Conservation (phyloP, 2,888 invertebrate genomes). For the Tiphia femorata region DNA sequence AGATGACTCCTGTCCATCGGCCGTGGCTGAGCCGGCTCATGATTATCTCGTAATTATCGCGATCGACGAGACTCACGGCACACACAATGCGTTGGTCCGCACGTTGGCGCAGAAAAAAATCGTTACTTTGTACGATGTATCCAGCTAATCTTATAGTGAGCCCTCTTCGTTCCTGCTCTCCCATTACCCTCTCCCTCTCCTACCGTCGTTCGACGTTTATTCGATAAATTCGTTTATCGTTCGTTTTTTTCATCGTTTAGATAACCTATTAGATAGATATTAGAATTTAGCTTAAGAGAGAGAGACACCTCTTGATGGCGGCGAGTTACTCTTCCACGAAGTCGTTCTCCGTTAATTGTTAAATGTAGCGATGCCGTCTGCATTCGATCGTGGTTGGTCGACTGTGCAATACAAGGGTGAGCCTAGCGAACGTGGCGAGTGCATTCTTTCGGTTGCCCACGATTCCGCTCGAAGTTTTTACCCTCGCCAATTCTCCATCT, state of each 20-base stretch:
- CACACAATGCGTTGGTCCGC: conserved; percentile 40
- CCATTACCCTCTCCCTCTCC: not conserved
- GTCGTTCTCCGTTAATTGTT: conserved; percentile 32
- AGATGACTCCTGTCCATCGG: too few relatives aligned
- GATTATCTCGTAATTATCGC: conserved; percentile 3
- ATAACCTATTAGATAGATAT: conserved; percentile 31
- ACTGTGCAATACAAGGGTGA: too few relatives aligned
- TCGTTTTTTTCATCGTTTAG: conserved; percentile 47
- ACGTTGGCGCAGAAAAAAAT: conserved; percentile 39
- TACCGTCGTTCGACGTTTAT: conserved; percentile 26
- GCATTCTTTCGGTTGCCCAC: too few relatives aligned
- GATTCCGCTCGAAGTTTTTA: too few relatives aligned
- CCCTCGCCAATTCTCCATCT: too few relatives aligned
- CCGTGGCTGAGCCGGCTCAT: too few relatives aligned
- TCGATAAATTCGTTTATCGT: conserved; percentile 38
- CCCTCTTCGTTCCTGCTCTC: conserved; percentile 7
- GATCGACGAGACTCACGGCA: too few relatives aligned
- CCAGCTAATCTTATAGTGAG: conserved; percentile 30
- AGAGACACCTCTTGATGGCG: conserved; percentile 52
- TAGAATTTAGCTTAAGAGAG: conserved; percentile 53
- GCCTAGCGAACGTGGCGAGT: too few relatives aligned
- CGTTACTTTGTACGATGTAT: conserved; percentile 27
- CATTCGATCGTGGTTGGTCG: too few relatives aligned
- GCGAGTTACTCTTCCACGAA: conserved; percentile 60
- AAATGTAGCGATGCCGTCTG: not conserved